Percentiles rank a stretch among this genome's conserved stretches.
These are phyloP conservation scores for Phalanger gymnotis DNA, from an alignment of 2,797 vertebrate genomes.

Conservation along the genomic window DNA sequence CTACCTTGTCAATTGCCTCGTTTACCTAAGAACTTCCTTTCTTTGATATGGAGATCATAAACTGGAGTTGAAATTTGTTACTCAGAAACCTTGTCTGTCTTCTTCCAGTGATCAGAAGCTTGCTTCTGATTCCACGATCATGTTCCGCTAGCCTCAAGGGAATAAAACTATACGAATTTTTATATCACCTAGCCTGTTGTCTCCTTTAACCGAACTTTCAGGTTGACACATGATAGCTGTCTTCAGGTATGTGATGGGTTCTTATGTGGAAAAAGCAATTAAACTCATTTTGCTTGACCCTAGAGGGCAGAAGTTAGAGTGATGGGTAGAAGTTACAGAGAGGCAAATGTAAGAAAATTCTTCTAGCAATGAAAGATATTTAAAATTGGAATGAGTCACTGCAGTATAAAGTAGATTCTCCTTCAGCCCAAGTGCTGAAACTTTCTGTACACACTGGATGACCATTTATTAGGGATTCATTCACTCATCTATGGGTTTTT, in stretches of 20 bases:
- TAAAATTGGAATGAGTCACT: background rate
- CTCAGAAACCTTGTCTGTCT: too few relatives aligned
- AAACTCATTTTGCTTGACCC: background rate
- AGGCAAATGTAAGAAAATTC: background rate
- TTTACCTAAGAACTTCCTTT: too few relatives aligned
- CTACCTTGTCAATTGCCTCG: too few relatives aligned
- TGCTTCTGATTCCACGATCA: too few relatives aligned
- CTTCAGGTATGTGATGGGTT: background rate
- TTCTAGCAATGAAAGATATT: background rate
- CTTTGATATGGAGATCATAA: too few relatives aligned
- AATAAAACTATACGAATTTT: too few relatives aligned
- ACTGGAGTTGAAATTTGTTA: too few relatives aligned
- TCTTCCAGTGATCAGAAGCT: too few relatives aligned
- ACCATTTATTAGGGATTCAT: background rate
- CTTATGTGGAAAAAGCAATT: background rate
- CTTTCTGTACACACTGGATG: background rate
- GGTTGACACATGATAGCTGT: background rate
- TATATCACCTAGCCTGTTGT: too few relatives aligned
- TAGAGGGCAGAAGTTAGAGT: background rate
- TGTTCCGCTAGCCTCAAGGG: too few relatives aligned
- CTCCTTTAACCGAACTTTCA: too few relatives aligned
- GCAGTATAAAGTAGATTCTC: background rate
- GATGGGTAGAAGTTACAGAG: background rate
- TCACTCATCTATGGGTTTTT: too few relatives aligned
- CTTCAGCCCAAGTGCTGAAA: background rate